Conservation (phyloP, 2,113 vertebrate species). For the Ameiurus melas region DNA sequence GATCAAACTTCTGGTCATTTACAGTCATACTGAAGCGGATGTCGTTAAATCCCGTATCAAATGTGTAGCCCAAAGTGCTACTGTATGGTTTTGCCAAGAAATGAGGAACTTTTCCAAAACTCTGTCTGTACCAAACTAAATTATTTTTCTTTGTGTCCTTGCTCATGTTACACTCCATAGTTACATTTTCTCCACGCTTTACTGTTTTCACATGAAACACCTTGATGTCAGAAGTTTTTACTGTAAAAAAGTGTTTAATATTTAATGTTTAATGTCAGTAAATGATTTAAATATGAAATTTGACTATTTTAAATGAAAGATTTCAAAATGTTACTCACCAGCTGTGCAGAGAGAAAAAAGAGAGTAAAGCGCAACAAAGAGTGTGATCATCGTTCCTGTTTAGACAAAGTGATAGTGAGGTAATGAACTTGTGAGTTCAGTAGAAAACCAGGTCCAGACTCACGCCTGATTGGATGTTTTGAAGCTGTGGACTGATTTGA, state of each 20-base stretch:
- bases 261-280: too few species aligned
- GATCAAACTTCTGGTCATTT: background rate
- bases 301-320: background rate
- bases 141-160: background rate
- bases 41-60: background rate
- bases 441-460: slow-evolving; percentile 2
- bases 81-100: background rate
- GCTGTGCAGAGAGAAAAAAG: background rate
- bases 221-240: background rate
- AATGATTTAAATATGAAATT: background rate
- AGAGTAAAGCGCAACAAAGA: background rate
- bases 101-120: slow-evolving; percentile 17
- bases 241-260: slow-evolving; percentile 11
- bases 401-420: background rate
- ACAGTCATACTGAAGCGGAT: background rate
- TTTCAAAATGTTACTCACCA: background rate
- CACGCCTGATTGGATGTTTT: background rate
- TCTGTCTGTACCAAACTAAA: slow-evolving; percentile 29
- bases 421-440: background rate
- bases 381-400: background rate
- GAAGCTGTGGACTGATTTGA: background rate
- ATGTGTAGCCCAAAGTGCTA: background rate
- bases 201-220: background rate
- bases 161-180: background rate
- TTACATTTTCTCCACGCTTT: background rate